Conservation (phyloP, 2,888 invertebrate species). For the Calameuta idolon region DNA sequence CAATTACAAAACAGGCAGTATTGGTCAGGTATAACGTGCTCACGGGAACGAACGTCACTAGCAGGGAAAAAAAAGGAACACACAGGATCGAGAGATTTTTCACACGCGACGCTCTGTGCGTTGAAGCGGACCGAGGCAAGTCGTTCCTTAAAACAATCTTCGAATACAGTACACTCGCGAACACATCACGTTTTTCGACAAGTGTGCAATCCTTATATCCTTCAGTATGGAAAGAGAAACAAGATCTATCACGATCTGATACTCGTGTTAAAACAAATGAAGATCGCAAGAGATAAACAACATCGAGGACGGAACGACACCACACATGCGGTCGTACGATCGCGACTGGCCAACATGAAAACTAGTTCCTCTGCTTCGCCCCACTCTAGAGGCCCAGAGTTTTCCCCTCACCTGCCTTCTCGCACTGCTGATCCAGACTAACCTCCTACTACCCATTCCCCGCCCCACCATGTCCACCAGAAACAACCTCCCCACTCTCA, state of each 20-base stretch:
- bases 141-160: not conserved
- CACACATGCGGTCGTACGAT: conserved; percentile 50
- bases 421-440: too few species aligned
- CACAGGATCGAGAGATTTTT: not conserved
- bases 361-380: conserved; percentile 17
- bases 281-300: not conserved
- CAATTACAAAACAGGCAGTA: not conserved
- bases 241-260: not conserved
- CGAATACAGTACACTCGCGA: not conserved
- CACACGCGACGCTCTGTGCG: not conserved
- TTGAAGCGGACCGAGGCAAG: not conserved
- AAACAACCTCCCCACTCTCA: not conserved
- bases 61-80: not conserved
- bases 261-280: not conserved
- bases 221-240: not conserved
- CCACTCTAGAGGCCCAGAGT: not conserved
- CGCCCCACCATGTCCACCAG: too few species aligned
- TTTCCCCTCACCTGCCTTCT: conserved; percentile 6
- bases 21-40: not conserved
- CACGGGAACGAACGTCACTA: not conserved
- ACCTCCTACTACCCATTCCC: too few species aligned
- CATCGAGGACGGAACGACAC: conserved; percentile 30
- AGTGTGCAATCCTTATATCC: not conserved
- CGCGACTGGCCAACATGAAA: conserved; percentile 49
- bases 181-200: not conserved